Evolutionary conservation across 2,797 vertebrate genomes (phyloP).

Genomic region (Cirrhinus mrigala): DNA sequence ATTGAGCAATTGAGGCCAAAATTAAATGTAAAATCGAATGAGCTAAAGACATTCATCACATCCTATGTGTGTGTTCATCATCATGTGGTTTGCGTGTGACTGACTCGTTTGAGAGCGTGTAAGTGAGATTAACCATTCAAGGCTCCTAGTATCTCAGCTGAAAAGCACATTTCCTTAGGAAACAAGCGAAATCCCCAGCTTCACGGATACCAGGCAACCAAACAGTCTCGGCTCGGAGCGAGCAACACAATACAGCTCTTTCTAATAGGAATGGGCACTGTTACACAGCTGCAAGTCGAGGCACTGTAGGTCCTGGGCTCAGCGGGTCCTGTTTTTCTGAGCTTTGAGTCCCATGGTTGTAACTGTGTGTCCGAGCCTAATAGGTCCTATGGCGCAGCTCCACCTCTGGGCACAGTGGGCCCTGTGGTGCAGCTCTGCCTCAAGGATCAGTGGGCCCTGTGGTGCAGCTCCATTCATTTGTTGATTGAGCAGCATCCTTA

Average conservation of each 20-base stretch:
- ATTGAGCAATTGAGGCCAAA: conserved; percentile 2
- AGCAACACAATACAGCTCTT: conserved; percentile 30
- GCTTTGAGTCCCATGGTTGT: conserved; percentile 29
- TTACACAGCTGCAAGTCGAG: conserved; percentile 37
- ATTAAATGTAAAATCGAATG: conserved; percentile 62
- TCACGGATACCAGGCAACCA: conserved; percentile 55
- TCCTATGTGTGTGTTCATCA: conserved; percentile 15
- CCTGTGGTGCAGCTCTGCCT: conserved; percentile 38
- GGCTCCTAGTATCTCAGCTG: conserved; percentile 68
- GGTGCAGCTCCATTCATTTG: conserved; percentile 39
- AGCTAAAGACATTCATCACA: conserved; percentile 75
- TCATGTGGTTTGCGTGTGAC: conserved; percentile 39
- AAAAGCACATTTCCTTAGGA: conserved; percentile 85
- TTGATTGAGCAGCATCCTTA: conserved; percentile 38
- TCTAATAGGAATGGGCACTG: not conserved
- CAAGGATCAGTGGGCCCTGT: conserved; percentile 25
- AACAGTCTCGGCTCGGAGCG: conserved; percentile 24
- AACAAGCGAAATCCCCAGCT: conserved; percentile 81
- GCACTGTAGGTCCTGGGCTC: conserved; percentile 45
- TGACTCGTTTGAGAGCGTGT: conserved; percentile 48
- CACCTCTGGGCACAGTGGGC: conserved; percentile 20
- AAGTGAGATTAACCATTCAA: conserved; percentile 47
- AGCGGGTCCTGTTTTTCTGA: conserved; percentile 32
- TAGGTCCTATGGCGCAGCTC: conserved; percentile 37
- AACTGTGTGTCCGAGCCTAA: conserved; percentile 26